Evolutionary conservation across 1,140 invertebrate species (phyloP), one percentile per base, ranked within the genome.

Genomic region (Zaprionus lachaisei): DNA sequence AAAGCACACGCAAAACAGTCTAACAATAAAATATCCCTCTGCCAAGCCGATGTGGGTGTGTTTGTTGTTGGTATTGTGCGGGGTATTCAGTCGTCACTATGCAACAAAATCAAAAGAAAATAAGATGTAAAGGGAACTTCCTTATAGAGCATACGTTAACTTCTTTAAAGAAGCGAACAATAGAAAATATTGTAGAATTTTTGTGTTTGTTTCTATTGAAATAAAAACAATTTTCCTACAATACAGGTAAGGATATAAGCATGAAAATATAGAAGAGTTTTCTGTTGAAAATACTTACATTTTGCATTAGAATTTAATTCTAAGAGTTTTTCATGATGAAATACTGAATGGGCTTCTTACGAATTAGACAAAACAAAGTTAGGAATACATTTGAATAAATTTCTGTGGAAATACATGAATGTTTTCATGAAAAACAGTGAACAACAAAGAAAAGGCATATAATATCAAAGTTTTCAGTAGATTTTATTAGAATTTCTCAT

Each of bases 41-140:
- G 38, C 22, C 7, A 51, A 56, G 31, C 4, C 22, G 61, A 68
- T 68, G 64, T 73, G 75, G 83, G 83, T 87, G 83, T 83, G 83
- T 72, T 78, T 78, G 64, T 47, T 47, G n/a, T 47, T 47, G 41
- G 17, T 47, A 47, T 69, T 75, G 72, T 87, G 72, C 70, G 73
- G 81, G 70, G 55, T 72, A 58, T 76, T 79, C 76, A 72, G 69
- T 41, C 51, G 63, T 73, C 73, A 69, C 61, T 79, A 55, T 75
- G 61, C 72, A 63, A 75, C 72, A 79, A 41, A 75, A 4, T 14
- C 20, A 14, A 51, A 24, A 24, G 20, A 51, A 22, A 22, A 26
- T 4, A 38, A 38, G 54, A 56, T 41, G 5, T 41, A 41, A 24
- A 20, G 41, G n/a, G 41, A 17, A 47, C 3, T 47, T 47, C 41